Conservation (phyloP, 2,888 invertebrate species). For the Mesorhabditis spiculigera region DNA sequence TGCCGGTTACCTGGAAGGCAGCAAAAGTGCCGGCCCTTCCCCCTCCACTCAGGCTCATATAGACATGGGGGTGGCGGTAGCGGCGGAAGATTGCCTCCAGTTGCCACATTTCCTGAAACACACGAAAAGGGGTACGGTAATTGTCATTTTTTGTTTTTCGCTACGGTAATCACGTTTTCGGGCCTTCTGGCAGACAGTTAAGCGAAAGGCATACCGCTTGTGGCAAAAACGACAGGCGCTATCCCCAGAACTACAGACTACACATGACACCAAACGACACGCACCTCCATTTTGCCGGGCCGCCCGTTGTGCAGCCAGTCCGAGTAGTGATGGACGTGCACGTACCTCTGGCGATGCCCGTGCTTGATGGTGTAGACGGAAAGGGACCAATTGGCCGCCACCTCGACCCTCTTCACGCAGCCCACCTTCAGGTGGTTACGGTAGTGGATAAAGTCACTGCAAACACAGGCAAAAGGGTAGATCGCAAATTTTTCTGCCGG, state of each 20-base stretch:
- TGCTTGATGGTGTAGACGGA: constrained; percentile 22
- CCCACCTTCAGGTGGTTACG: constrained; percentile 29
- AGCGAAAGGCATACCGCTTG: too few relatives aligned
- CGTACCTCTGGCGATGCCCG: constrained; percentile 18
- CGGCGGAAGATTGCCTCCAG: constrained; percentile 13
- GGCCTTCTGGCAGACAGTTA: too few relatives aligned
- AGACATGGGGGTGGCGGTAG: constrained; percentile 26
- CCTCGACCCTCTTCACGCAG: constrained; percentile 23
- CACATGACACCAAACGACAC: not conserved
- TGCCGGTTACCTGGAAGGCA: constrained; percentile 21
- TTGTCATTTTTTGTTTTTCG: too few relatives aligned
- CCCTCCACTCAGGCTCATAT: constrained; percentile 35
- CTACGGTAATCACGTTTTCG: too few relatives aligned
- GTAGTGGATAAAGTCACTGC: constrained; percentile 29
- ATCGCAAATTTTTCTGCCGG: not conserved
- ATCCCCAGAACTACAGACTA: too few relatives aligned
- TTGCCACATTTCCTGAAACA: not conserved
- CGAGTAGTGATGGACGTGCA: constrained; percentile 30
- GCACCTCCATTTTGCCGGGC: constrained; percentile 14
- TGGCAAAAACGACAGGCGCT: too few relatives aligned
- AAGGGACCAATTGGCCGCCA: constrained; percentile 23
- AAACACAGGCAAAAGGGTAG: constrained; percentile 4
- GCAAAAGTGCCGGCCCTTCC: constrained; percentile 42
- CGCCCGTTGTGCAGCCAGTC: constrained; percentile 22
- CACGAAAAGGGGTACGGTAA: too few relatives aligned